Conservation (phyloP, 2,113 vertebrate genomes). For the Ochotona curzoniae region DNA sequence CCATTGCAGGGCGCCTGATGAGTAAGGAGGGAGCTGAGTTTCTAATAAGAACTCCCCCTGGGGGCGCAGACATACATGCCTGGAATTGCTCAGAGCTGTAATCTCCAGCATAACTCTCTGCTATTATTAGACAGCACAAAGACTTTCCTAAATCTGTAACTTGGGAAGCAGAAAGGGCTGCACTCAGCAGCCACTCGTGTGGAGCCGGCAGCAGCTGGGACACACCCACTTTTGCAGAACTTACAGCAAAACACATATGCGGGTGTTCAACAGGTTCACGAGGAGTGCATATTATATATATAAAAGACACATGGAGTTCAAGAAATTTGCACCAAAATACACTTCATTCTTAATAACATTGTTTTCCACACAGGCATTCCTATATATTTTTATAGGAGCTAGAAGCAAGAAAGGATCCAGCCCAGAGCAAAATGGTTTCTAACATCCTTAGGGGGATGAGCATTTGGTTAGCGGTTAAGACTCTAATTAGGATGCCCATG, state of each 20-base stretch:
- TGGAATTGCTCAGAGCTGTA: slow-evolving; percentile 82
- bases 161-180: slow-evolving; percentile 76
- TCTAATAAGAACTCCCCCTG: slow-evolving; percentile 77
- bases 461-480: not conserved
- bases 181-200: slow-evolving; percentile 42
- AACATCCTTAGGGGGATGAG: not conserved
- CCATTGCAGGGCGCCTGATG: not conserved
- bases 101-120: slow-evolving; percentile 81
- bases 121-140: slow-evolving; percentile 87
- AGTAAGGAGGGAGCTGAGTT: slow-evolving; percentile 59
- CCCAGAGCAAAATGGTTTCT: not conserved
- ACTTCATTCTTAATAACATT: too few species aligned
- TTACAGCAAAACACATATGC: not conserved
- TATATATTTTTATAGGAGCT: not conserved
- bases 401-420: slow-evolving; percentile 8
- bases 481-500: too few species aligned
- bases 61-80: slow-evolving; percentile 82
- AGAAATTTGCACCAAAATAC: too few species aligned
- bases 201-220: slow-evolving; percentile 66
- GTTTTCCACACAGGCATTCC: too few species aligned
- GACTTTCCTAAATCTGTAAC: slow-evolving; percentile 83
- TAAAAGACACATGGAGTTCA: too few species aligned
- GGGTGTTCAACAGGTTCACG: too few species aligned
- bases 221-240: slow-evolving; percentile 50
- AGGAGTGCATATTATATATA: too few species aligned